A percentile compares a stretch with the other conserved stretches of the same genome.
phyloP scores from a whole-genome alignment of 2,113 vertebrate genomes.

The Casuarius casuarius region DNA sequence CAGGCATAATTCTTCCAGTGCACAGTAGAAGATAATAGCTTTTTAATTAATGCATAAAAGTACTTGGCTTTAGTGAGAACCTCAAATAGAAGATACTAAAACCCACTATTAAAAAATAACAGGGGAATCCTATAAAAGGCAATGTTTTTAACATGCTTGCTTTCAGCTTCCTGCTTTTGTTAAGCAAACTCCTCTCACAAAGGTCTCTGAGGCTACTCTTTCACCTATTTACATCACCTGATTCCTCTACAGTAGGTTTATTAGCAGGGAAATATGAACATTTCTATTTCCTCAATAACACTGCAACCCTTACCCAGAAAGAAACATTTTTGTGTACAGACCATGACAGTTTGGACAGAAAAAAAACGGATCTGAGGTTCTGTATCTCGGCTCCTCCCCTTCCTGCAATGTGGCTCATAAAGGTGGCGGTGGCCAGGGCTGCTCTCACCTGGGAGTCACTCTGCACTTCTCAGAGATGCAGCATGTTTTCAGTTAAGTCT shows the following conservation, averaged over 20 bases:
- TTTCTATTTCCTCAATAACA: background rate
- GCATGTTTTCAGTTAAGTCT: background rate
- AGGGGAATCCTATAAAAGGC: background rate
- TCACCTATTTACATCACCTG: background rate
- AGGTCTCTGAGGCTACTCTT: background rate
- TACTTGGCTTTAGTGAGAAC: background rate
- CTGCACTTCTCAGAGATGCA: background rate
- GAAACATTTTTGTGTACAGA: accelerated
- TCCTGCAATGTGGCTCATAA: background rate
- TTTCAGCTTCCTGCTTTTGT: constrained; percentile 30
- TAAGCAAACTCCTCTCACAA: background rate
- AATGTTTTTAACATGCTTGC: background rate
- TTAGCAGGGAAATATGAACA: background rate
- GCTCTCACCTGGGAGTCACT: accelerated
- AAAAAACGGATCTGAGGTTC: background rate
- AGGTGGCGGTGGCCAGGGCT: accelerated
- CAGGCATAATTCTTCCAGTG: background rate
- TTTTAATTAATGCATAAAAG: background rate
- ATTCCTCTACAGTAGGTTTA: background rate
- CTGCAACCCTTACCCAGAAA: background rate
- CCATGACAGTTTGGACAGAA: background rate
- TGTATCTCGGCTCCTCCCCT: background rate
- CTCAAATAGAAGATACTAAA: background rate
- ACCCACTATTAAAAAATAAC: background rate
- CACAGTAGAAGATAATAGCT: background rate